phyloP scores from a whole-genome alignment of 1,140 invertebrate species.

The Aphis craccivora region DNA sequence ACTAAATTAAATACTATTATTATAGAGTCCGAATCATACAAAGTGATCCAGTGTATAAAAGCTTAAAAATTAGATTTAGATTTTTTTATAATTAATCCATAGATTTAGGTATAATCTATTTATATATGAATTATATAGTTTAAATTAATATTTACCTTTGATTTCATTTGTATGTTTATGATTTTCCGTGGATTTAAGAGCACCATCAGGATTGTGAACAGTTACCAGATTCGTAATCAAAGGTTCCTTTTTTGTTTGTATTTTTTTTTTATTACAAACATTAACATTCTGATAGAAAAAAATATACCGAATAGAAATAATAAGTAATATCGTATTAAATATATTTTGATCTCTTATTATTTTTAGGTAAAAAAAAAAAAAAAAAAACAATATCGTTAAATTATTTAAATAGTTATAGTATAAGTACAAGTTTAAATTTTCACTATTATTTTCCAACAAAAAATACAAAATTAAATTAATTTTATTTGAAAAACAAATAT shows the following conservation, averaged over 20 bases:
- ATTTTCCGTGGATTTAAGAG: not conserved
- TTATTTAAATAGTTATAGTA: not conserved
- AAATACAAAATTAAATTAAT: not conserved
- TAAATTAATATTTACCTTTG: not conserved
- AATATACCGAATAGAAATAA: not conserved
- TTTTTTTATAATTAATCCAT: not conserved
- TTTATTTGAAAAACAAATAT: not conserved
- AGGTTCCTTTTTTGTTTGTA: not conserved
- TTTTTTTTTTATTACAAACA: not conserved
- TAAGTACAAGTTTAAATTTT: not conserved
- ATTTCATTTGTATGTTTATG: not conserved
- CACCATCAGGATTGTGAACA: not conserved
- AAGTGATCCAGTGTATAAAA: not conserved
- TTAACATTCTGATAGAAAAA: not conserved
- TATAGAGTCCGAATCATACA: not conserved
- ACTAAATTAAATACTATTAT: not conserved
- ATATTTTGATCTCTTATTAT: not conserved
- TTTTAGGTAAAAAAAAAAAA: not conserved
- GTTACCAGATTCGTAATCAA: not conserved
- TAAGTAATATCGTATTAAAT: not conserved
- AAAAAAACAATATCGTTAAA: not conserved
- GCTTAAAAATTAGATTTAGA: not conserved
- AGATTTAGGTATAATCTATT: not conserved
- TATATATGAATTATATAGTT: not conserved
- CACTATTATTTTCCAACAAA: not conserved